Evolutionary conservation across 1,140 invertebrate species (phyloP), one percentile per base, ranked within the genome.

Genomic region (Phenacoccus solenopsis): DNA sequence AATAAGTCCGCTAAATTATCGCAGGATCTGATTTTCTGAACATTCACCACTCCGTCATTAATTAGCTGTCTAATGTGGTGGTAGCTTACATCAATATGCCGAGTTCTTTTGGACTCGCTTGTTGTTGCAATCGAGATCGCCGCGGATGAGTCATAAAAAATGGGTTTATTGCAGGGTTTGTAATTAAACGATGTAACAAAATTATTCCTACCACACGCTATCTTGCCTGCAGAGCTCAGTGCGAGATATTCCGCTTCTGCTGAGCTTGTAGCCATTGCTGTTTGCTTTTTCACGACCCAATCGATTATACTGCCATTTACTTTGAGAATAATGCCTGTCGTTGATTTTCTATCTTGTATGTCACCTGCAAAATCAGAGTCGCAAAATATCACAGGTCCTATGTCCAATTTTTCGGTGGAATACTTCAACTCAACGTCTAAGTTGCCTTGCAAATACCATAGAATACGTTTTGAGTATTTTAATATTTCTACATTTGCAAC

Each of bases 191-290:
- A 16, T 9, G 13, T n/a, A n/a, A 9, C 3, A 9, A 49, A 16
- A 16, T 49, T 9, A 16, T 49, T 49, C 13, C 20, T 16, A 49
- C 5, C 38, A 3, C 13, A 16, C 4, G 38, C 16, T 16, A 9
- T 9, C 20, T 49, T 49, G 3, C 5, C 5, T 16, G 38, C 4
- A 9, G 16, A 5, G 21, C 64, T 25, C 24, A 67, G 59, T 20
- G 74, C 72, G 1, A 76, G 68, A 67, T 75, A 77, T 69, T 77
- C 76, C 12, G 74, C 72, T 57, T 76, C 74, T 10, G 72, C 72
- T 0, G 73, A 74, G 5, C 73, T 75, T 56, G 74, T 69, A 12
- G 75, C 70, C 0, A 75, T 73, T 1, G 69, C 69, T 1, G 70
- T 70, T 67, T 77, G 76, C 57, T 76, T 77, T 10, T 70, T 57